Percentiles rank a stretch among this genome's conserved stretches.
phyloP scores from a whole-genome alignment of 2,113 vertebrate species.

The Halcyon malimbica region DNA sequence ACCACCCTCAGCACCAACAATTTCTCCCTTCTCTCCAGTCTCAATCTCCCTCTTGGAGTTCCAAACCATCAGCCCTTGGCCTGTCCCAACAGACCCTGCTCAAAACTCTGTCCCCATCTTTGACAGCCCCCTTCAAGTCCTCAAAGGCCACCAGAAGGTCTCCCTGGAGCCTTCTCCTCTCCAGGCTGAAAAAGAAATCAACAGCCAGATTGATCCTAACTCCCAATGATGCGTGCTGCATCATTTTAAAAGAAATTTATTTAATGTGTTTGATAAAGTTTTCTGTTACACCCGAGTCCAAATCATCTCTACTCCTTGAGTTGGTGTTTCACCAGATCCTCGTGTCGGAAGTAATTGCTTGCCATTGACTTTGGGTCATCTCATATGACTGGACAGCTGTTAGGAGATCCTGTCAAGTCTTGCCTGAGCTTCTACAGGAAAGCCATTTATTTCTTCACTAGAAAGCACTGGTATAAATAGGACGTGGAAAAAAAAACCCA shows the following conservation, averaged over 20 bases:
- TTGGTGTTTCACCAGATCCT: slow-evolving; percentile 5
- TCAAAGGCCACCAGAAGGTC: not conserved
- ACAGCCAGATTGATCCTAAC: not conserved
- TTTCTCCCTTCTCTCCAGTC: not conserved
- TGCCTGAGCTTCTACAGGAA: slow-evolving; percentile 46
- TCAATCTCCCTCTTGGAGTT: not conserved
- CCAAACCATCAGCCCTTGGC: not conserved
- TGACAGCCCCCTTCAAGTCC: not conserved
- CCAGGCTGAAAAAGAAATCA: not conserved
- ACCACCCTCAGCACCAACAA: not conserved
- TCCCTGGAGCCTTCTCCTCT: not conserved
- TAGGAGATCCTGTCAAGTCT: slow-evolving; percentile 48
- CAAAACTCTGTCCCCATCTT: not conserved
- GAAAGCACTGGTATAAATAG: slow-evolving; percentile 59
- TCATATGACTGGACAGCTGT: slow-evolving; percentile 53
- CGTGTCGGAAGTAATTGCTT: slow-evolving; percentile 12
- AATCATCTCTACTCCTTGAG: not conserved
- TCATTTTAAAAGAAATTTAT: not conserved
- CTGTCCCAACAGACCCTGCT: not conserved
- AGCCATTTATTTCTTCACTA: slow-evolving; percentile 60
- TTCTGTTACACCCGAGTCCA: not conserved
- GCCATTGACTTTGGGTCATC: not conserved
- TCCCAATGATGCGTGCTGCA: not conserved
- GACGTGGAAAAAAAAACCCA: not conserved
- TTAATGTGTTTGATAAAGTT: not conserved